Percentiles rank a stretch among this genome's conserved stretches.
These are phyloP conservation scores for Leucophora obtusa DNA, from an alignment of 2,888 invertebrate species.

Conservation along the genomic window DNA sequence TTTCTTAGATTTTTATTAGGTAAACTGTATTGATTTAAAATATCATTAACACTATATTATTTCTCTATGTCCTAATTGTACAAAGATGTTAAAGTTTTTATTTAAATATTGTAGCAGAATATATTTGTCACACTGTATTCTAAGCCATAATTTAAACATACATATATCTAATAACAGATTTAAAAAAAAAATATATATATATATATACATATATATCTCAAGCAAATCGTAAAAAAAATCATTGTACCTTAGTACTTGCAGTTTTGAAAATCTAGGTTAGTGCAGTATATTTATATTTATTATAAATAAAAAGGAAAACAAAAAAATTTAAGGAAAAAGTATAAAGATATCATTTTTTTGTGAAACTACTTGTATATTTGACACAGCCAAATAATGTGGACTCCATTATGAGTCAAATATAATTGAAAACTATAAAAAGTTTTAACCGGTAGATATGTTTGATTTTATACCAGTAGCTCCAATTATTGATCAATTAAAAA, in stretches of 20 bases:
- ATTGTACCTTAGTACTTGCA: constrained; percentile 69
- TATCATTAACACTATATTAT: too few species aligned
- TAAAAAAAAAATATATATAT: too few species aligned
- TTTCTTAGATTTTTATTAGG: too few species aligned
- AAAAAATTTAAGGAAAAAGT: constrained; percentile 3
- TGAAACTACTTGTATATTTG: neutral
- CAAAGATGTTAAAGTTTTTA: too few species aligned
- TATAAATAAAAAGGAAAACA: constrained; percentile 29
- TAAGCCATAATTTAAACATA: constrained; percentile 11
- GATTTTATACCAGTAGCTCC: neutral
- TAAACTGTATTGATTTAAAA: too few species aligned
- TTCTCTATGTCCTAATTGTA: too few species aligned
- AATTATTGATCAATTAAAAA: neutral
- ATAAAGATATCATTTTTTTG: neutral
- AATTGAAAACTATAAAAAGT: too few species aligned
- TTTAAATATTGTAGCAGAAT: neutral
- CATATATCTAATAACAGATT: constrained; percentile 33
- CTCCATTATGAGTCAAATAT: too few species aligned
- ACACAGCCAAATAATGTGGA: too few species aligned
- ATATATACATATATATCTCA: constrained; percentile 47
- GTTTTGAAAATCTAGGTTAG: constrained; percentile 69
- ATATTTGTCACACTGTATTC: constrained; percentile 44
- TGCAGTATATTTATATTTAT: constrained; percentile 67
- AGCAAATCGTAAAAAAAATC: constrained; percentile 64
- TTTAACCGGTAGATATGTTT: too few species aligned